Evolutionary conservation across 2,888 invertebrate species (phyloP).

Genomic region (Parascotia fuliginaria): DNA sequence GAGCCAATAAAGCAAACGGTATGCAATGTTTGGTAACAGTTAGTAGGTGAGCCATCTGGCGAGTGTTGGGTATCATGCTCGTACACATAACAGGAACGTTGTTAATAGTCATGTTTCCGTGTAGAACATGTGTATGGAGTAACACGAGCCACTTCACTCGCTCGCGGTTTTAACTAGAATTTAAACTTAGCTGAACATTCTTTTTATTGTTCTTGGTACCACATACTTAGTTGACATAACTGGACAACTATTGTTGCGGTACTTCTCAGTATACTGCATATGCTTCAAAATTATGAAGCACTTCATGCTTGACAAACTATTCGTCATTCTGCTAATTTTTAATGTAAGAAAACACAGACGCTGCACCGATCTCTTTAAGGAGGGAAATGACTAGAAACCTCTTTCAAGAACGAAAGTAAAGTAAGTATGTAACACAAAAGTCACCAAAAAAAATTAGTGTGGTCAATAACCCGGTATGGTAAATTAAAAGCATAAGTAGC

Average conservation of each 20-base stretch:
- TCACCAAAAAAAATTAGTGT: too few species aligned
- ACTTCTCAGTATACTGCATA: neutral
- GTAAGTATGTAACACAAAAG: too few species aligned
- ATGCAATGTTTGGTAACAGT: constrained; percentile 10
- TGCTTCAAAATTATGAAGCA: too few species aligned
- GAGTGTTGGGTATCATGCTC: neutral
- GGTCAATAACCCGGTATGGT: too few species aligned
- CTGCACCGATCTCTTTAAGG: too few species aligned
- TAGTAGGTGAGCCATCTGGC: constrained; percentile 18
- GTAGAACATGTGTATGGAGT: constrained; percentile 17
- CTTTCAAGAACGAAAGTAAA: too few species aligned
- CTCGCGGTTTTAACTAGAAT: constrained; percentile 4
- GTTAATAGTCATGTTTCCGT: constrained; percentile 19
- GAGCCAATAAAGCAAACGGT: too few species aligned
- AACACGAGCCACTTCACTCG: constrained; percentile 7
- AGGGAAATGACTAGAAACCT: too few species aligned
- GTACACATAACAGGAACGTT: constrained; percentile 13
- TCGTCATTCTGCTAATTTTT: too few species aligned
- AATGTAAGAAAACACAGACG: too few species aligned
- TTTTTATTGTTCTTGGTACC: constrained; percentile 11
- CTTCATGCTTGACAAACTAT: too few species aligned
- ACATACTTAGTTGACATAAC: constrained; percentile 8
- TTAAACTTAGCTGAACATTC: constrained; percentile 10
- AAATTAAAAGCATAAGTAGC: too few species aligned
- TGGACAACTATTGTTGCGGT: neutral